Evolutionary conservation across 2,888 invertebrate species (phyloP).

Genomic region (Chrysopilus asiliformis): DNA sequence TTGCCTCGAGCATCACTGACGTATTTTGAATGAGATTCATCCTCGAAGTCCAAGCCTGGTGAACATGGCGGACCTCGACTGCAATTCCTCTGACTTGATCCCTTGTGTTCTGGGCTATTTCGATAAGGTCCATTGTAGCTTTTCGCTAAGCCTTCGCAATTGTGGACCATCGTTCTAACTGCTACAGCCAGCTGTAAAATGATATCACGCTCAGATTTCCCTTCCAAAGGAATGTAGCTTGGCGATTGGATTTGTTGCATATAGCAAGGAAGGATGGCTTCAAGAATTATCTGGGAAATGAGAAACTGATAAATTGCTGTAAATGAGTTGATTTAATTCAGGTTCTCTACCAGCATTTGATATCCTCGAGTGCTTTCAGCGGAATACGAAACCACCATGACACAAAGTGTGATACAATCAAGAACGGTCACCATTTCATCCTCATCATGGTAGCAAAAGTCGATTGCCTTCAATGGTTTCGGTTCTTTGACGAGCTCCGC

Average conservation of each 20-base stretch:
- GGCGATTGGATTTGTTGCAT: slow-evolving; percentile 86
- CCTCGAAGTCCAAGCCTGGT: slow-evolving; percentile 75
- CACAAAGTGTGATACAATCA: slow-evolving; percentile 96
- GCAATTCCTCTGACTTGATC: slow-evolving; percentile 76
- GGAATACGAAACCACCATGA: slow-evolving; percentile 97
- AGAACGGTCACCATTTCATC: slow-evolving; percentile 92
- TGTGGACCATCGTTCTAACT: slow-evolving; percentile 88
- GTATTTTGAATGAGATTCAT: slow-evolving; percentile 77
- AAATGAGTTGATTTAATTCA: neutral
- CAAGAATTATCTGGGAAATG: slow-evolving; percentile 66
- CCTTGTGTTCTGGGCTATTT: slow-evolving; percentile 82
- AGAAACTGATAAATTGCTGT: slow-evolving; percentile 8
- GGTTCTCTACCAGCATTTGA: slow-evolving; percentile 63
- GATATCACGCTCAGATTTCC: slow-evolving; percentile 85
- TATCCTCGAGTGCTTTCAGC: slow-evolving; percentile 88
- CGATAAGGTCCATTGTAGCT: slow-evolving; percentile 91
- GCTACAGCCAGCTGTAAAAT: slow-evolving; percentile 88
- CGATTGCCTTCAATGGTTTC: slow-evolving; percentile 84
- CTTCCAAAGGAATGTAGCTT: slow-evolving; percentile 69
- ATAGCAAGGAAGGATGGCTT: slow-evolving; percentile 92
- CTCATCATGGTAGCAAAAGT: slow-evolving; percentile 98
- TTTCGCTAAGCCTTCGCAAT: slow-evolving; percentile 90
- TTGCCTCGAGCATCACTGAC: slow-evolving; percentile 65
- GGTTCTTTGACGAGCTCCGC: slow-evolving; percentile 84
- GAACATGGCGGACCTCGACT: slow-evolving; percentile 58